Evolutionary conservation across 64 coral and sea anemone species (phyloP), one percentile per base, ranked within the genome.

Genomic region (Hydrozoanthus tunicans): DNA sequence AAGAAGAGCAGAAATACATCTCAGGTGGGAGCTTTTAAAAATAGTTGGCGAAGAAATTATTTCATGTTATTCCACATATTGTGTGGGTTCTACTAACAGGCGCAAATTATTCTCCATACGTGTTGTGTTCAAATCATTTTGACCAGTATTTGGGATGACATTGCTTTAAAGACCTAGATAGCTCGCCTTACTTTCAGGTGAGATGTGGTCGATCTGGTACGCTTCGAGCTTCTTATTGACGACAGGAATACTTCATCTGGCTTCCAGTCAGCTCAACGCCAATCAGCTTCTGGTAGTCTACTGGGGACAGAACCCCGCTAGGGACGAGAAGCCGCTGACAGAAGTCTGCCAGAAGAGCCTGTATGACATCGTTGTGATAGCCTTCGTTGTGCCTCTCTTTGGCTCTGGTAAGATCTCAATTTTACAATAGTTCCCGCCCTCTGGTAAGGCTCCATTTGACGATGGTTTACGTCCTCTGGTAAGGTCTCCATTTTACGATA

Each of bases 341-440:
- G 55, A 79, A 1, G 15, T 57, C 77, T 79, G 77, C 17, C 77
- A 58, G 77, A 57, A 79, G 58, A 79, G 14, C 3, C 55, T 57
- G 12, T 79, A 79, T 15, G 77, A 79, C 23, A 55, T 79, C 53
- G 55, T 79, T 7, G 77, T 79, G 15, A 20, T 79, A 79, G 77
- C 77, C 13, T 79, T 79, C n/a, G 77, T 79, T 4, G 77, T 79
- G 17, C 77, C 77, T 58, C 77, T 79, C 77, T 79, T 79, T 58
- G 77, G 77, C 51, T 79, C 77, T 24, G 77, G 77, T 79, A 79
- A 79, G 76, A 11, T 4, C 5, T 66, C 17, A 14, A 15, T 66
- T 66, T 66, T 14, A 66, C 13, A 1, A 43, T 43, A 43, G 32
- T 43, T 43, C 32, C 32, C 32, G 2, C 32, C 32, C 32, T 43